phyloP scores from a whole-genome alignment of 1,140 invertebrate genomes.

The Phymorhynchus buccinoides region DNA sequence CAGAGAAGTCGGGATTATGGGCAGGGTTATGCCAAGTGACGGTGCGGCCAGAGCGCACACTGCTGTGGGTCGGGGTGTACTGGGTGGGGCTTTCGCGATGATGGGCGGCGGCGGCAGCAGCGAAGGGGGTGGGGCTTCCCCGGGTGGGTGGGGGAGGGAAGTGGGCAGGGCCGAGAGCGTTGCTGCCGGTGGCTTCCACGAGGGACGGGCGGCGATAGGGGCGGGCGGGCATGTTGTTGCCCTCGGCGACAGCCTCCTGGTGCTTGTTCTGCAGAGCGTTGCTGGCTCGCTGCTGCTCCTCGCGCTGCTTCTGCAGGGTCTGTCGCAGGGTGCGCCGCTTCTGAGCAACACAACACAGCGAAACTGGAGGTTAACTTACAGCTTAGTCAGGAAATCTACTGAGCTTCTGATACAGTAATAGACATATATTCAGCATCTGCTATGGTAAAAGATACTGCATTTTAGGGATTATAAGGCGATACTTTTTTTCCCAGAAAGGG shows the following conservation, averaged over 20 bases:
- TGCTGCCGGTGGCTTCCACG: conserved; percentile 54
- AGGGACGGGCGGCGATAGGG: conserved; percentile 50
- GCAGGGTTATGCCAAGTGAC: conserved; percentile 53
- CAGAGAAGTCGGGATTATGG: conserved; percentile 44
- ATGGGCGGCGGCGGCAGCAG: too few species aligned
- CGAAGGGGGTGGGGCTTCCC: conserved; percentile 32
- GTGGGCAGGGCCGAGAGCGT: conserved; percentile 34
- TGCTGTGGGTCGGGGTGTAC: conserved; percentile 10
- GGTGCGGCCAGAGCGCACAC: conserved; percentile 46
- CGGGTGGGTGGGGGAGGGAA: conserved; percentile 36
- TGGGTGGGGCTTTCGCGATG: conserved; percentile 9
- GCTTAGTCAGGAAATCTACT: too few species aligned
- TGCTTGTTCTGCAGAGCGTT: conserved; percentile 44
- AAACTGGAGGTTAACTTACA: too few species aligned
- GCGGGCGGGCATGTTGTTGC: conserved; percentile 47
- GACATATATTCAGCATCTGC: too few species aligned
- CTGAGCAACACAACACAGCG: conserved; percentile 41
- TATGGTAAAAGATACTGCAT: too few species aligned
- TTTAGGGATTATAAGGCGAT: too few species aligned
- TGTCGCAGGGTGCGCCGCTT: conserved; percentile 67
- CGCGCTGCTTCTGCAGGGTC: conserved; percentile 66
- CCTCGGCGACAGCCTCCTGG: conserved; percentile 40
- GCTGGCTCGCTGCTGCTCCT: conserved; percentile 49
- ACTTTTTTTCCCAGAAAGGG: too few species aligned
- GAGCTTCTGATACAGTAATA: too few species aligned